Conservation (phyloP, 2,888 invertebrate genomes). For the Odontomyia ornata region DNA sequence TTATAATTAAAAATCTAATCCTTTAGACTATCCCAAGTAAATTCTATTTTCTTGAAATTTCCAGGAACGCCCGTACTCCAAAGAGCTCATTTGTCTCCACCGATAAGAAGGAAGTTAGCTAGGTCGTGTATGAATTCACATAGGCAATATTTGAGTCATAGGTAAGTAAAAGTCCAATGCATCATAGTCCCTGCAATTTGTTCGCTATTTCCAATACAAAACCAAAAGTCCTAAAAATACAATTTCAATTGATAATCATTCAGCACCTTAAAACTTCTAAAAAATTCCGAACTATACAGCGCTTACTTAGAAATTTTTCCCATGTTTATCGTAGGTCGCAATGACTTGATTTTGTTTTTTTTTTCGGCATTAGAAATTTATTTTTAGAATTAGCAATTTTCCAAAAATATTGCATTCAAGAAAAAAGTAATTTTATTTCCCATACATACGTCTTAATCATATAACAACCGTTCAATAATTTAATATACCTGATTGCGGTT, state of each 20-base stretch:
- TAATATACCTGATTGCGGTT: background rate
- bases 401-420: conserved; percentile 16
- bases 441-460: too few species aligned
- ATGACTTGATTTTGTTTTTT: background rate
- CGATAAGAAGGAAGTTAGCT: conserved; percentile 74
- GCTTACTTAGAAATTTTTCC: too few species aligned
- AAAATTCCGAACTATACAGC: too few species aligned
- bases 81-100: conserved; percentile 79
- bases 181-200: conserved; percentile 33
- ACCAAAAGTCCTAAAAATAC: too few species aligned
- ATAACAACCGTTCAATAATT: background rate
- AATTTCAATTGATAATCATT: too few species aligned
- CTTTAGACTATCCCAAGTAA: too few species aligned
- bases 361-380: conserved; percentile 31
- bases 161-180: too few species aligned
- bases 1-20: too few species aligned
- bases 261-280: too few species aligned
- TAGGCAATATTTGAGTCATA: conserved; percentile 85
- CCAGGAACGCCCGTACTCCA: conserved; percentile 94
- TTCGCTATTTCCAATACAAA: too few species aligned
- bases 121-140: conserved; percentile 91
- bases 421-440: conserved; percentile 24
- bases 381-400: conserved; percentile 25
- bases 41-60: conserved; percentile 62
- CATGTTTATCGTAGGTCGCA: background rate